A percentile compares a stretch with the other conserved stretches of the same genome.
These are phyloP conservation scores for Chroicocephalus ridibundus DNA, from an alignment of 2,113 vertebrate species.

Conservation along the genomic window DNA sequence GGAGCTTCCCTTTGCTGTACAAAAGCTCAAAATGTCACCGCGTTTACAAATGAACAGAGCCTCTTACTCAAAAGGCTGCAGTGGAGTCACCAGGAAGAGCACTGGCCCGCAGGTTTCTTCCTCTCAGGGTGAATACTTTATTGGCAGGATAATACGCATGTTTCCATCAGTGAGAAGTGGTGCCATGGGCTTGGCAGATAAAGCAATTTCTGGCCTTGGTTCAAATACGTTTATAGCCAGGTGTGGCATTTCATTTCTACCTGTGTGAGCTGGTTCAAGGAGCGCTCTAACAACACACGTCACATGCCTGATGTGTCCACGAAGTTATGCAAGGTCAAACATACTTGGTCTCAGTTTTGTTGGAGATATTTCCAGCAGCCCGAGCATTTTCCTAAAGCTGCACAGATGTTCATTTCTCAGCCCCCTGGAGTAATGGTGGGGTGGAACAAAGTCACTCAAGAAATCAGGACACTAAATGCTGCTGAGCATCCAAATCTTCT, in stretches of 20 bases:
- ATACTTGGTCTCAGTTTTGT: background rate
- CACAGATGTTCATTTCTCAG: background rate
- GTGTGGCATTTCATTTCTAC: background rate
- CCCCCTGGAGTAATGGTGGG: background rate
- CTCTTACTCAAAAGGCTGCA: constrained; percentile 52
- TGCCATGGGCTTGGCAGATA: background rate
- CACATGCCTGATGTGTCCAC: background rate
- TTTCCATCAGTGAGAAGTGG: background rate
- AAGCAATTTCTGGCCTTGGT: background rate
- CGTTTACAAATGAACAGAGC: constrained; percentile 71
- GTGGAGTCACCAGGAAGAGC: background rate
- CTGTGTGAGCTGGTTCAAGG: background rate
- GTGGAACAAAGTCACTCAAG: background rate
- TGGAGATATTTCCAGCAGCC: background rate
- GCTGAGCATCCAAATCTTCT: background rate
- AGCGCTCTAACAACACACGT: background rate
- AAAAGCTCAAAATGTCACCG: constrained; percentile 75
- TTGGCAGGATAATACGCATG: constrained; percentile 5
- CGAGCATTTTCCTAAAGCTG: background rate
- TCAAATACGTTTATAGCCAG: background rate
- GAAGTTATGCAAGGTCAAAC: background rate
- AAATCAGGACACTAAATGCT: background rate
- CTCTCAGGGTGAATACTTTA: background rate
- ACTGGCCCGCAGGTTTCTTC: background rate
- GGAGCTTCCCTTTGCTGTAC: constrained; percentile 50